phyloP scores from a whole-genome alignment of 2,888 invertebrate genomes.

The Bembecia ichneumoniformis region DNA sequence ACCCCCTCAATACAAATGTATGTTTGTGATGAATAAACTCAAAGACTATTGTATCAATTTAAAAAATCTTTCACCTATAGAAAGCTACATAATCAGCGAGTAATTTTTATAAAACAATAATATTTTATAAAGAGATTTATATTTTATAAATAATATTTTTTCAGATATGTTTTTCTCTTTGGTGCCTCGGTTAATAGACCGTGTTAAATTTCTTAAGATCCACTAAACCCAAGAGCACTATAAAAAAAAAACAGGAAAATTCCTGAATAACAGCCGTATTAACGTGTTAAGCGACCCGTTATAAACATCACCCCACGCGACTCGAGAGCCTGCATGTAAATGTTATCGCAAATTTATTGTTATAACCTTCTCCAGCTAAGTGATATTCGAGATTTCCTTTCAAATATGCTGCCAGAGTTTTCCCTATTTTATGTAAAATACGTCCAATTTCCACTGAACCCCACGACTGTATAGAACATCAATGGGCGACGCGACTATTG shows the following conservation, averaged over 20 bases:
- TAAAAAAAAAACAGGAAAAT: constrained; percentile 29
- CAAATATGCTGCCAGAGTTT: constrained; percentile 44
- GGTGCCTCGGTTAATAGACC: no score
- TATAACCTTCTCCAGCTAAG: constrained; percentile 59
- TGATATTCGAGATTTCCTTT: constrained; percentile 60
- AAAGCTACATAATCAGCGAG: no score
- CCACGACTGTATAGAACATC: constrained; percentile 15
- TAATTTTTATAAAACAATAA: no score
- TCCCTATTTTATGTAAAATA: constrained; percentile 32
- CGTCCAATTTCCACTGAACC: constrained; percentile 1
- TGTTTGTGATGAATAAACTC: no score
- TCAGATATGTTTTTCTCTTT: no score
- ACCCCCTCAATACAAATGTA: no score
- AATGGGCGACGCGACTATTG: constrained; percentile 14
- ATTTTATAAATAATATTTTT: no score
- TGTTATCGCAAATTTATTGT: constrained; percentile 64
- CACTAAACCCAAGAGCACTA: background rate
- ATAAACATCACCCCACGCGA: constrained; percentile 38
- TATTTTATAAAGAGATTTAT: no score
- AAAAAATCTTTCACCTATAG: no score
- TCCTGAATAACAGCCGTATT: constrained; percentile 27
- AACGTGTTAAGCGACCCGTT: constrained; percentile 54
- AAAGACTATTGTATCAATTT: no score
- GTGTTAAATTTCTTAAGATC: no score
- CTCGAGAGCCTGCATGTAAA: constrained; percentile 53